Evolutionary conservation across 2,888 invertebrate genomes (phyloP), one percentile per base, ranked within the genome.

Genomic region (Tridacna gigas): DNA sequence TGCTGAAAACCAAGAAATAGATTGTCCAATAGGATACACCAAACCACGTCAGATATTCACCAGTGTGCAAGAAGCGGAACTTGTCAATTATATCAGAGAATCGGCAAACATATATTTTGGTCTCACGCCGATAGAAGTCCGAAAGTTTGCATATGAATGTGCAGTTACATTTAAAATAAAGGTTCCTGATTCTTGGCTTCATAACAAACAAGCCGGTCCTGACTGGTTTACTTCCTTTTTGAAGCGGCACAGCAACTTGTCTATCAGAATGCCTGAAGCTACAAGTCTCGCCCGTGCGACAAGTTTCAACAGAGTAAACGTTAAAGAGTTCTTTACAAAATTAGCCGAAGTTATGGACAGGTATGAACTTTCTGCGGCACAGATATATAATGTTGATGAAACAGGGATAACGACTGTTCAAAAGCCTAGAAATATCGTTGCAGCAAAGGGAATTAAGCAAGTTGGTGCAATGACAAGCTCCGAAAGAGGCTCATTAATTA

Each of bases 351-450:
- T 83, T 0, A 82, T 88, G 79, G 74, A 84, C 63, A 28, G 63
- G 65, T 25, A 88, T 67, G 48, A 81, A 20, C 74, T 83, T 60
- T 37, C 37, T 45, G 28, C 79, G 12, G n/a, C 45, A 28, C 65
- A 82, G 7, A 86, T 89, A 37, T 89, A 61, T 20, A 86, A 88
- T 76, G 51, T 77, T 5, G 88, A 86, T 74, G 84, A 86, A 76
- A 86, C 88, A 26, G 83, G 84, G 15, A 22, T 74, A 22, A 81
- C 82, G 18, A 86, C 86, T 18, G 86, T 88, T 9, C 83, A 81
- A 25, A 85, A 80, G 63, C 86, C 83, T 3, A 28, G 69, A 28
- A 61, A 45, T 61, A 28, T 81, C 22, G 78, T 73, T 13, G 78
- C 63, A 5, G n/a, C 26, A 5, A 79, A 75, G 60, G 80, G 75